Conservation (phyloP, 2,888 invertebrate species). For the Eilema caniola region DNA sequence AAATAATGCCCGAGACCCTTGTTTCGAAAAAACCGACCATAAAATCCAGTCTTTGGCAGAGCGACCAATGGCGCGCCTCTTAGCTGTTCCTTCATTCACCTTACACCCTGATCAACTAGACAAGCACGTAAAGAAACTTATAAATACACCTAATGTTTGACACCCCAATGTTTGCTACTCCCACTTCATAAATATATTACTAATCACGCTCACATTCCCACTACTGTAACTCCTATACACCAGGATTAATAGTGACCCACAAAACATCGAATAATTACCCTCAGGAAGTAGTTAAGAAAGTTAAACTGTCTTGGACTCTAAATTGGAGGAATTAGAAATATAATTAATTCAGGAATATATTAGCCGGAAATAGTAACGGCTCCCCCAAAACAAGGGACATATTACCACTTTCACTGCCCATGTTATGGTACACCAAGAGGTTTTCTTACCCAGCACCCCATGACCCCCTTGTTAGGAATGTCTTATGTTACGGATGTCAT, state of each 20-base stretch:
- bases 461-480: not conserved
- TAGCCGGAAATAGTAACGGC: not conserved
- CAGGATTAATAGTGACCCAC: too few relatives aligned
- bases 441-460: slow-evolving; percentile 4
- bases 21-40: too few relatives aligned
- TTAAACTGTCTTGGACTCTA: not conserved
- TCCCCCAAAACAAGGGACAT: not conserved
- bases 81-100: not conserved
- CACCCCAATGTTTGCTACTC: not conserved
- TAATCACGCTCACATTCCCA: not conserved
- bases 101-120: not conserved
- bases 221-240: too few relatives aligned
- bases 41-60: not conserved
- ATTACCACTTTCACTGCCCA: not conserved
- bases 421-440: not conserved
- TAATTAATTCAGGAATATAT: not conserved
- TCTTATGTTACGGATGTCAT: not conserved
- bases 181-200: not conserved
- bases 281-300: not conserved
- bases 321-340: not conserved
- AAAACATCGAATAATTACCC: too few relatives aligned
- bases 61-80: not conserved
- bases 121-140: not conserved
- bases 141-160: not conserved
- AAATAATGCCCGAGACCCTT: too few relatives aligned